Conservation (phyloP, 2,888 invertebrate species). For the Mystacides longicornis region DNA sequence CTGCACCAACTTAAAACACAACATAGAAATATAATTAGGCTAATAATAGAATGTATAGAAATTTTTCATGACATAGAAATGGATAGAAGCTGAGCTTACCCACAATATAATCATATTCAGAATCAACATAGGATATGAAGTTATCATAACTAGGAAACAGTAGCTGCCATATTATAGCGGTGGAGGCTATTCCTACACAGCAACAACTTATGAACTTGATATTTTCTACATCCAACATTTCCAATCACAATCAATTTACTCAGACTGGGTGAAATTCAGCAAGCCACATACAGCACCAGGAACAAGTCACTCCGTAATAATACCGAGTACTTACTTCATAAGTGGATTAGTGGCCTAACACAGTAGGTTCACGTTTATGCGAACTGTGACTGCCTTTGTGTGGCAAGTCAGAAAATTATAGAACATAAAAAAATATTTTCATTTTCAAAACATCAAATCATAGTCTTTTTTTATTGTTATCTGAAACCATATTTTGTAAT, state of each 20-base stretch:
- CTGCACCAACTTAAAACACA: constrained; percentile 55
- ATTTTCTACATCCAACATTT: constrained; percentile 12
- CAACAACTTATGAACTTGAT: neutral
- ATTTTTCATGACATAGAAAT: neutral
- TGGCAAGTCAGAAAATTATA: no score
- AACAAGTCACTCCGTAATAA: no score
- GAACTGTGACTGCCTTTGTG: no score
- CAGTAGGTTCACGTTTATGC: no score
- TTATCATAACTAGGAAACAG: constrained; percentile 5
- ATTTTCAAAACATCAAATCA: no score
- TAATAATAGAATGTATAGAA: neutral
- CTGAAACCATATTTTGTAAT: no score
- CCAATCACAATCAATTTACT: neutral
- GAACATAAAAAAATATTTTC: no score
- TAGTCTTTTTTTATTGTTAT: no score
- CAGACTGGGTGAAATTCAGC: no score
- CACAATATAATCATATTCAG: constrained; percentile 24
- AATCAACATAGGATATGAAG: constrained; percentile 11
- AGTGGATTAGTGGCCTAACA: no score
- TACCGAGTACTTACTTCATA: no score
- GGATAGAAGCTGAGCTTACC: constrained; percentile 13
- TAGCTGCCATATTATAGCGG: constrained; percentile 32
- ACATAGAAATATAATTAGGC: neutral
- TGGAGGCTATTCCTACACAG: constrained; percentile 1
- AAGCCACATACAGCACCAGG: no score